These are phyloP conservation scores for Mastomys coucha DNA, from an alignment of 2,113 vertebrate species.

Conservation along the genomic window DNA sequence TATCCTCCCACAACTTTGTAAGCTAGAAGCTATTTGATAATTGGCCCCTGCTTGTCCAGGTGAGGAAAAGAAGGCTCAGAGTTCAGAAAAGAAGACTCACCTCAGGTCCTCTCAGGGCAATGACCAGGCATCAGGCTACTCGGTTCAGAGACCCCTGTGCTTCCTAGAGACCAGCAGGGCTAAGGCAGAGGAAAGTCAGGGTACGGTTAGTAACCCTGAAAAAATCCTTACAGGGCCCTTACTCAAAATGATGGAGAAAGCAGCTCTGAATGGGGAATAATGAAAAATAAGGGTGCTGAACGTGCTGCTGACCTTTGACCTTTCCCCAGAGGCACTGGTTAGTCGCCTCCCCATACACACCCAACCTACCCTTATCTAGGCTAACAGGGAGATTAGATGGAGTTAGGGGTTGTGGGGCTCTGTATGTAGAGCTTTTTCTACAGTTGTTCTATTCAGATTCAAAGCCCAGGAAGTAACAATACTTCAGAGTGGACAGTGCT, in stretches of 20 bases:
- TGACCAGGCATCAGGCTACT: neutral
- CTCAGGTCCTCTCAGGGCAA: neutral
- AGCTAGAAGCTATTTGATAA: neutral
- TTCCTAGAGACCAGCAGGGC: neutral
- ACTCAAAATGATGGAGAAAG: conserved; percentile 56
- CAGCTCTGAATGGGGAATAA: conserved; percentile 65
- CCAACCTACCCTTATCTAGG: neutral
- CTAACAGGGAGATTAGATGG: conserved; percentile 68
- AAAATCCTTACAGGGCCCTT: neutral
- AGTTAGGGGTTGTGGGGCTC: conserved; percentile 53
- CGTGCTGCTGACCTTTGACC: conserved; percentile 70
- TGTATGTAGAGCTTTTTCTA: neutral
- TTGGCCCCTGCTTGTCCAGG: neutral
- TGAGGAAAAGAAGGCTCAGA: neutral
- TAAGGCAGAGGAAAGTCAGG: neutral
- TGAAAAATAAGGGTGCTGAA: conserved; percentile 74
- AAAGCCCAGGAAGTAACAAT: neutral
- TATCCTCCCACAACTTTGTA: neutral
- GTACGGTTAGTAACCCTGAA: neutral
- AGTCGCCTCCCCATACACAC: neutral
- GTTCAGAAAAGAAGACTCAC: neutral
- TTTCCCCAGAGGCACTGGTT: conserved; percentile 56
- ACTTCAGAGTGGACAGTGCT: neutral
- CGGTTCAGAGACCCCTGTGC: neutral
- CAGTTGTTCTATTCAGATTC: neutral